Conservation (phyloP, 2,888 invertebrate species). For the Drosophila hamatofila region DNA sequence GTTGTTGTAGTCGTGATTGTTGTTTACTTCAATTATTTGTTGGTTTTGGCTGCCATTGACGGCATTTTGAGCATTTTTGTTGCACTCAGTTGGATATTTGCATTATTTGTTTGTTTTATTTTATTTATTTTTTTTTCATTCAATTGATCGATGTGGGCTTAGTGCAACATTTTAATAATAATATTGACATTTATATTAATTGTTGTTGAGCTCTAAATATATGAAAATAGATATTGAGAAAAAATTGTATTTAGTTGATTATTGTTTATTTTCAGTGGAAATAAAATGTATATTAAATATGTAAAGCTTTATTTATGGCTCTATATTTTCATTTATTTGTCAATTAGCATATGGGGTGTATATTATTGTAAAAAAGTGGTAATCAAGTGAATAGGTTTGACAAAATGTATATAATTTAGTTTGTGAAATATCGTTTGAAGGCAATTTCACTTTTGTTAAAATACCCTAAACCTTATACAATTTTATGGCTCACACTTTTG, state of each 20-base stretch:
- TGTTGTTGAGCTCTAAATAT: neutral
- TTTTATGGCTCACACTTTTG: too few relatives aligned
- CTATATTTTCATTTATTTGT: neutral
- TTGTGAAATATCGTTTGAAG: too few relatives aligned
- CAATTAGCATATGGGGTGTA: neutral
- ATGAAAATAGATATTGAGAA: neutral
- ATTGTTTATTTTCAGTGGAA: neutral
- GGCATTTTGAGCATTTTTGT: conserved; percentile 57
- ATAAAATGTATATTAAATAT: neutral
- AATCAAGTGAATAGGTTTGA: too few relatives aligned
- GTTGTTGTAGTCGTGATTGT: neutral
- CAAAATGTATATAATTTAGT: too few relatives aligned
- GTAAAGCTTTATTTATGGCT: neutral
- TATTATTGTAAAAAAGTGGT: neutral
- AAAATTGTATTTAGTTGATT: neutral
- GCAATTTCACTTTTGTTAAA: too few relatives aligned
- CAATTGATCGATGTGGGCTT: conserved; percentile 28
- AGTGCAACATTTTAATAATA: conserved; percentile 6
- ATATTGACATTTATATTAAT: conserved; percentile 34
- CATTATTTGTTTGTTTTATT: conserved; percentile 38
- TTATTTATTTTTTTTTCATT: conserved; percentile 12
- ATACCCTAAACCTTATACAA: too few relatives aligned
- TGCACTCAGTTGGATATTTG: conserved; percentile 55
- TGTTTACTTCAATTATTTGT: conserved; percentile 36
- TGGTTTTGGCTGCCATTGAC: conserved; percentile 39